These are phyloP conservation scores for Polydrusus pterygomalis DNA, from an alignment of 2,888 invertebrate genomes.

Conservation along the genomic window DNA sequence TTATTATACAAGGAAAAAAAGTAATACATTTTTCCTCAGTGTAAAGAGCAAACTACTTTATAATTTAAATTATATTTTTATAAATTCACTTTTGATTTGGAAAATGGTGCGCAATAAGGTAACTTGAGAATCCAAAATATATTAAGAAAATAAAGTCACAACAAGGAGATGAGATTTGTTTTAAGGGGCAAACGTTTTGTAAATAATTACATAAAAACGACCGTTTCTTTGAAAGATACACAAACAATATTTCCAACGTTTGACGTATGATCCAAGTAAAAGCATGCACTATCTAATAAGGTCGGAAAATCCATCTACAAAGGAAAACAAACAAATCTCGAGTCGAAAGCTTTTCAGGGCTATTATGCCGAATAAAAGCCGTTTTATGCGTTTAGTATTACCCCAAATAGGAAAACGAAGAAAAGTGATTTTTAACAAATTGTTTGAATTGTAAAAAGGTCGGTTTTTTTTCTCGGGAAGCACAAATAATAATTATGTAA, in stretches of 20 bases:
- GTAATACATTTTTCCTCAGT: no score
- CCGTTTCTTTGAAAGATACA: conserved; percentile 43
- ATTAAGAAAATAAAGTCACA: conserved; percentile 17
- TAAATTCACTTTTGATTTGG: no score
- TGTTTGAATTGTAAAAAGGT: conserved; percentile 32
- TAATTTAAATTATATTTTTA: no score
- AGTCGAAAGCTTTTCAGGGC: conserved; percentile 45
- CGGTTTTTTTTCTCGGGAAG: neutral
- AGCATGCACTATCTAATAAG: conserved; percentile 52
- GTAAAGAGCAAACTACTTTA: no score
- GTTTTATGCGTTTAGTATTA: conserved; percentile 48
- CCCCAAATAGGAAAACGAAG: conserved; percentile 32
- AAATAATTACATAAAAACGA: conserved; percentile 41
- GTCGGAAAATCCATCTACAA: conserved; percentile 52
- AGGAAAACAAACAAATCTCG: conserved; percentile 51
- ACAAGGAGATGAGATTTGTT: conserved; percentile 35
- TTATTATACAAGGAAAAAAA: no score
- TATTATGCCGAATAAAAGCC: conserved; percentile 48
- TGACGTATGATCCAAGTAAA: conserved; percentile 52
- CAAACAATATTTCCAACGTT: conserved; percentile 48
- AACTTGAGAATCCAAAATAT: no score
- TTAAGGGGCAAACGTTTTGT: conserved; percentile 33
- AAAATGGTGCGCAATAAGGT: no score
- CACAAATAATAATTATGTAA: no score
- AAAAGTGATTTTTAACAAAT: conserved; percentile 40